Conservation (phyloP, 2,113 vertebrate genomes). For the Andinoacara biseriatus region DNA sequence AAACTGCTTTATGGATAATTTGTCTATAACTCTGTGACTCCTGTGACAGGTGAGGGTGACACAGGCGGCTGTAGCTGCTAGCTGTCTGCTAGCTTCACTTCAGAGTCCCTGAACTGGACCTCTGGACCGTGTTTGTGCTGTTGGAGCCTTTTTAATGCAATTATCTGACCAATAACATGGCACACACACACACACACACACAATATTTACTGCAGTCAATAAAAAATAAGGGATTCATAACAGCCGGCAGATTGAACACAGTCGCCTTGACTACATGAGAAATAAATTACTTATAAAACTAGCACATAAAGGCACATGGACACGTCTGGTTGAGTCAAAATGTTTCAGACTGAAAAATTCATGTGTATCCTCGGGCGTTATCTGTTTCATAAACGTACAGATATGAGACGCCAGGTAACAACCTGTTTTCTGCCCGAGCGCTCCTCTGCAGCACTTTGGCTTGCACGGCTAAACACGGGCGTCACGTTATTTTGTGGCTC, state of each 20-base stretch:
- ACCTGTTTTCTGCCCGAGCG: not conserved
- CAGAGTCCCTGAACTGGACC: too few species aligned
- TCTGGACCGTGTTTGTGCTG: not conserved
- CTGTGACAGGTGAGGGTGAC: not conserved
- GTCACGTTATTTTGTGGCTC: not conserved
- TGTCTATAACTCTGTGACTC: not conserved
- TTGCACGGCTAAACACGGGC: not conserved
- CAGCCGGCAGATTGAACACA: not conserved
- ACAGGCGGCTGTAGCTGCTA: not conserved
- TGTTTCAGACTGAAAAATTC: not conserved
- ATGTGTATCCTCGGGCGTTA: not conserved
- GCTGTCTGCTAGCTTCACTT: not conserved
- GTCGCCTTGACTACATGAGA: not conserved
- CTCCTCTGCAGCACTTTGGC: not conserved
- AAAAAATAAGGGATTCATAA: too few species aligned
- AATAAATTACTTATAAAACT: not conserved
- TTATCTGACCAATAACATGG: not conserved
- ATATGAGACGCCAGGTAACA: not conserved
- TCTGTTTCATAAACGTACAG: not conserved
- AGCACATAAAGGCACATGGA: not conserved
- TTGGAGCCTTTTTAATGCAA: not conserved
- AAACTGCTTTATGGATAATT: too few species aligned
- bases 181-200: not conserved
- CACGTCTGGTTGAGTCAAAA: not conserved
- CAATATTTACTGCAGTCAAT: too few species aligned